phyloP scores from a whole-genome alignment of 2,113 vertebrate species.

The Zootoca vivipara region DNA sequence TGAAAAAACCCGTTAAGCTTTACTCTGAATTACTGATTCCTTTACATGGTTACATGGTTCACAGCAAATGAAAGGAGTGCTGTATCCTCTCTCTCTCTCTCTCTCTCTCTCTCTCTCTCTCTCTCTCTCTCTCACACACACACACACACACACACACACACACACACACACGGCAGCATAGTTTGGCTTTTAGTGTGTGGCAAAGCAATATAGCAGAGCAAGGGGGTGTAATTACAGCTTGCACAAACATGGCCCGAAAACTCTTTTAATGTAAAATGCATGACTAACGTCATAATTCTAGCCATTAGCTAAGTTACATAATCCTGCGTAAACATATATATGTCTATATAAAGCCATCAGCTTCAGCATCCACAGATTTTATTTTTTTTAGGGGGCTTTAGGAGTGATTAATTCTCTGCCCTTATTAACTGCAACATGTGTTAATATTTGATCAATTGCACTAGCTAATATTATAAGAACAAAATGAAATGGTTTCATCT shows the following conservation, averaged over 20 bases:
- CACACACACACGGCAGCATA: rapidly evolving
- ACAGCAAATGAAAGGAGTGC: not conserved
- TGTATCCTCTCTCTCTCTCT: not conserved
- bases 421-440: slow-evolving; percentile 81
- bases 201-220: slow-evolving; percentile 53
- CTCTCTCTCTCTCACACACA: no score
- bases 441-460: slow-evolving; percentile 84
- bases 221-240: slow-evolving; percentile 57
- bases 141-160: no score
- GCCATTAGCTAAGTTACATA: slow-evolving; percentile 68
- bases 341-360: slow-evolving; percentile 48
- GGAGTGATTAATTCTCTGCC: slow-evolving; percentile 72
- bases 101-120: not conserved
- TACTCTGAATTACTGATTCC: not conserved
- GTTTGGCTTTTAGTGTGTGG: slow-evolving; percentile 30
- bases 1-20: not conserved
- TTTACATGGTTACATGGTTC: rapidly evolving
- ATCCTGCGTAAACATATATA: slow-evolving; percentile 69
- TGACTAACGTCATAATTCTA: slow-evolving; percentile 70
- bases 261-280: slow-evolving; percentile 51
- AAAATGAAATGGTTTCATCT: slow-evolving; percentile 85
- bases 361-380: slow-evolving; percentile 53
- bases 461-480: slow-evolving; percentile 85
- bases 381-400: slow-evolving; percentile 65
- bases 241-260: slow-evolving; percentile 62